A percentile compares a stretch with the other conserved stretches of the same genome.
Evolutionary conservation across 2,113 vertebrate species (phyloP).

Genomic region (Mormyrus lacerda): DNA sequence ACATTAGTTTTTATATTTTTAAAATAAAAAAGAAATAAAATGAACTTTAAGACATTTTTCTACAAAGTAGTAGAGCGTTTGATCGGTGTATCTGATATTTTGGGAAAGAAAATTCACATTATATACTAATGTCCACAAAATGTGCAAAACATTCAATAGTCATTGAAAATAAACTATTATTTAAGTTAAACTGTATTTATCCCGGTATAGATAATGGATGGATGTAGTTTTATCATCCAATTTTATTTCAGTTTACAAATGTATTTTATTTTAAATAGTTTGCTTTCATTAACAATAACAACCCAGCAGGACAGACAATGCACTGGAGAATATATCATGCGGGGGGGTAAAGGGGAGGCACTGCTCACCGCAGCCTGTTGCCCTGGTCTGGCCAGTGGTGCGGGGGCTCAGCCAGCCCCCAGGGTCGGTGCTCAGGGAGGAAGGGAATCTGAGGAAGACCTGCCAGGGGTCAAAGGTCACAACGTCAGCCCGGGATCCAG

Average conservation of each 20-base stretch:
- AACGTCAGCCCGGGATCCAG: not conserved
- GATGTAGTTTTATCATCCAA: not conserved
- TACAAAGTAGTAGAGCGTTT: not conserved
- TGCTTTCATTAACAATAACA: not conserved
- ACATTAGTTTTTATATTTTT: not conserved
- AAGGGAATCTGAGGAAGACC: constrained; percentile 58
- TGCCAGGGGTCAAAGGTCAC: constrained; percentile 27
- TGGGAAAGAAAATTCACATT: not conserved
- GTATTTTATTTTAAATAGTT: not conserved
- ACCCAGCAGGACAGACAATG: not conserved
- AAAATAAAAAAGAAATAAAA: no score
- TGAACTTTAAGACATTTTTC: no score
- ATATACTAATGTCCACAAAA: not conserved
- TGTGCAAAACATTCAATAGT: not conserved
- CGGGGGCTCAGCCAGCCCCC: constrained; percentile 41
- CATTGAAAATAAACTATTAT: not conserved
- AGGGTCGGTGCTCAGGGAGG: constrained; percentile 51
- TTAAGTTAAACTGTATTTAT: not conserved
- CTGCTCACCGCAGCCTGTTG: constrained; percentile 56
- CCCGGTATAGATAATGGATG: no score
- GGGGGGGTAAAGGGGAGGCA: not conserved
- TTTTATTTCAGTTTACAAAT: not conserved
- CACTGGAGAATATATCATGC: not conserved
- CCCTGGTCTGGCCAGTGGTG: constrained; percentile 66
- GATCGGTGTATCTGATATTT: not conserved